Conservation (phyloP, 2,797 vertebrate genomes). For the Sebastes hubbsi region DNA sequence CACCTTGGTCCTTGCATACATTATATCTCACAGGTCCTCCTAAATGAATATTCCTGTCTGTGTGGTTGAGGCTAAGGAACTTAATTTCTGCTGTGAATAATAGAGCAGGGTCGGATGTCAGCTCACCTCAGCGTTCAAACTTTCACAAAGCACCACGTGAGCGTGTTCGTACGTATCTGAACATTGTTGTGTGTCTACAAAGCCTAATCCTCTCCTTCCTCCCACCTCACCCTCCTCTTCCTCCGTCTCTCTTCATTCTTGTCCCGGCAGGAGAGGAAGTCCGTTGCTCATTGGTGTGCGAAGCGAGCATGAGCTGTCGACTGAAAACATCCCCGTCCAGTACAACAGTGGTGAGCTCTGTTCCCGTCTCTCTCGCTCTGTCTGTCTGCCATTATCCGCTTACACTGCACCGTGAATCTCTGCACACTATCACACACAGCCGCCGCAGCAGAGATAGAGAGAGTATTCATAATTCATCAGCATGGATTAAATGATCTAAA, state of each 20-base stretch:
- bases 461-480: background rate
- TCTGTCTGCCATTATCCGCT: constrained; percentile 14
- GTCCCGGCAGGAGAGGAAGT: constrained; percentile 89
- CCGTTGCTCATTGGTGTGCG: constrained; percentile 94
- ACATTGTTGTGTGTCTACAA: constrained; percentile 17
- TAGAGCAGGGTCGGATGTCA: background rate
- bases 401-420: constrained; percentile 1
- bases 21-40: accelerated
- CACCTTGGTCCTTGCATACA: too few relatives aligned
- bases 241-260: background rate
- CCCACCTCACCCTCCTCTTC: background rate
- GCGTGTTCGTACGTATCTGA: background rate
- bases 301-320: constrained; percentile 90
- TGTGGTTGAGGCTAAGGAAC: background rate
- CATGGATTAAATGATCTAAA: background rate
- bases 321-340: constrained; percentile 91
- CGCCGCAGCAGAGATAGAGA: background rate
- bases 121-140: background rate
- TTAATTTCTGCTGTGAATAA: background rate
- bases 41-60: too few relatives aligned
- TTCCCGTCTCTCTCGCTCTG: background rate
- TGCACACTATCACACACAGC: background rate
- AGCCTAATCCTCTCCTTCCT: constrained; percentile 21
- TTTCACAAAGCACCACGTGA: constrained; percentile 9
- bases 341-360: constrained; percentile 89